Base-by-base conservation (phyloP, 2,113 vertebrate genomes). In the Leucopsar rothschildi region DNA sequence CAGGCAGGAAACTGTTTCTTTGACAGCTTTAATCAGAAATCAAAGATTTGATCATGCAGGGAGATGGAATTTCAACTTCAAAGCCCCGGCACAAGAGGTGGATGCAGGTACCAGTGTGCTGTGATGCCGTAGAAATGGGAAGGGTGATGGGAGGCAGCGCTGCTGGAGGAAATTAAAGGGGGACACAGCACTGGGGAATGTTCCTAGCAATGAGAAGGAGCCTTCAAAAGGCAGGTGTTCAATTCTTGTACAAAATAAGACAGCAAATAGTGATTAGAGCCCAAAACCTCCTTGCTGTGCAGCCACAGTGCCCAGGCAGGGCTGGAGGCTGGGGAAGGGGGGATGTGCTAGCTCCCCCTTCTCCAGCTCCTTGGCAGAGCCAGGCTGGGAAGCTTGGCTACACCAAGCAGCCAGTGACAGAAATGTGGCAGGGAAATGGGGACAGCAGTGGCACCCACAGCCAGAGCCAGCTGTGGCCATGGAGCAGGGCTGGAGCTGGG, bases 11-110 rank as follows among this genome's bases (percentile, higher is more conserved):
- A 73, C 75, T 75, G 18, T 69, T 96, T 72, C 71, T 88, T 77
- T 18, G 50, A 45, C 76, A 81, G 68, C 77, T 92, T 80, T 83
- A 81, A 93, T 75, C 52, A 86, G 64, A 77, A 97, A 77, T 81
- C 89, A 88, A 88, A 78, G 68, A 84, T 64, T 6, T 84, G 76
- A 52, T 83, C 72, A 47, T 5, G 52, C 91, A 78, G 68, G 44
- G 91, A 88, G 60, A 19, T 24, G 64, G 71, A 86, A 66, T 70
- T 80, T 57, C 60, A 52, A 23, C 81, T 66, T 93, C 82, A 88
- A 71, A 94, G 71, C 29, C 52, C 17, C 0, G 1, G 59, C 17
- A 66, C 44, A 35, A 65, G 64, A 73, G 72, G 61, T n/a, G 61
- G 80, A 29, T 24, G 65, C 52, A 25, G 27, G 81, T 21, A 15